phyloP scores from a whole-genome alignment of 2,888 invertebrate genomes.

The Arge pagana region DNA sequence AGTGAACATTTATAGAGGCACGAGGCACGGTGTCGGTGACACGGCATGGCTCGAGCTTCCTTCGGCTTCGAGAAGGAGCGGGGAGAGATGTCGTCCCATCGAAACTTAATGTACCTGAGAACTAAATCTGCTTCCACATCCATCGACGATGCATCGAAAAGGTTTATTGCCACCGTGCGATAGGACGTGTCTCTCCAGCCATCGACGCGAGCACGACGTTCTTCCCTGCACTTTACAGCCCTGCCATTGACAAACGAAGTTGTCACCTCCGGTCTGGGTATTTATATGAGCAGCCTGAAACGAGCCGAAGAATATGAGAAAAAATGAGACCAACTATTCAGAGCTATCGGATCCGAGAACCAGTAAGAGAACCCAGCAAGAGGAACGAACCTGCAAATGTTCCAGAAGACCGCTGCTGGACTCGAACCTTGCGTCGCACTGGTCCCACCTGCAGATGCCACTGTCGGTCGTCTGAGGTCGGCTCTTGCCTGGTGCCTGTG shows the following conservation, averaged over 20 bases:
- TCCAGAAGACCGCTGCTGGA: constrained; percentile 81
- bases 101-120: constrained; percentile 71
- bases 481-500: constrained; percentile 50
- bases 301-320: constrained; percentile 7
- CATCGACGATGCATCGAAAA: constrained; percentile 93
- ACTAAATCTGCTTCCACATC: constrained; percentile 86
- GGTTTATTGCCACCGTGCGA: constrained; percentile 91
- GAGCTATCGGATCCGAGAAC: too few species aligned
- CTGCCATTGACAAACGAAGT: constrained; percentile 90
- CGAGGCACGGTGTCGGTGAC: too few species aligned
- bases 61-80: background rate
- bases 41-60: constrained; percentile 1
- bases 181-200: constrained; percentile 91
- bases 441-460: constrained; percentile 78
- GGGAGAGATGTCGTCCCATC: background rate
- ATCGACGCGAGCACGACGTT: constrained; percentile 88
- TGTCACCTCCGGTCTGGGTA: constrained; percentile 80
- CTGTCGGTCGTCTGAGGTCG: constrained; percentile 56
- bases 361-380: background rate
- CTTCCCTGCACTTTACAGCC: constrained; percentile 94
- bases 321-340: constrained; percentile 2
- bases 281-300: constrained; percentile 81
- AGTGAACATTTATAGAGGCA: constrained; percentile 12
- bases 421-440: constrained; percentile 79
- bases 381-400: constrained; percentile 74